Evolutionary conservation across 2,888 invertebrate genomes (phyloP), one percentile per base, ranked within the genome.

Genomic region (Chaitophorus viminalis): DNA sequence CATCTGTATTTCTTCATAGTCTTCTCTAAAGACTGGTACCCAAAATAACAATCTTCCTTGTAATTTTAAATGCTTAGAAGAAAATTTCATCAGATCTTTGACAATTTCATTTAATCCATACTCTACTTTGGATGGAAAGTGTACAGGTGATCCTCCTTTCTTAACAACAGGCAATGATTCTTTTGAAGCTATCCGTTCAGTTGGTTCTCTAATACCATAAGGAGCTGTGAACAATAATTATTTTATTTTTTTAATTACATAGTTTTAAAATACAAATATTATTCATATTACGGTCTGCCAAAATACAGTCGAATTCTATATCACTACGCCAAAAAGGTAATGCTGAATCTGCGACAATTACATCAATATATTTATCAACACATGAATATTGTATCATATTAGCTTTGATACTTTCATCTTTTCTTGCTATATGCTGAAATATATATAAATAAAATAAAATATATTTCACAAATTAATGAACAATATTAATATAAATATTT

Each of bases 201-300:
- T 96, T 0, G 98, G 94, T 92, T 99, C 99, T 89, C 99, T 93
- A 46, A 99, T 97, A 54, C 99, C 99, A 92, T 99, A 99, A 0
- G 99, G 99, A 36, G 99, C 99, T 98, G 91, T 3, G 92, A 91
- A 46, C 31, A 83, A 81, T 1, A 70, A 83, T 82, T 82, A n/a
- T 52, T 75, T 88, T 54, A 78, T 31, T 39, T 54, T 68, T 54
- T 74, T 21, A 36, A 83, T 60, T 74, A 8, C 1, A 31, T 21
- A 54, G 33, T 31, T 88, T 21, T 1, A 60, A 60, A 84, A 82
- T 54, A 31, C 52, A 65, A 65, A 39, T 29, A 1, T n/a, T n/a
- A 29, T 74, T 39, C 21, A 79, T 93, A 95, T 94, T 92, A 97
- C 97, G 99, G 92, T 99, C 99, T 54, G 99, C 98, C 88, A 99